phyloP scores from a whole-genome alignment of 2,888 invertebrate species.

The Napeogenes sylphis region DNA sequence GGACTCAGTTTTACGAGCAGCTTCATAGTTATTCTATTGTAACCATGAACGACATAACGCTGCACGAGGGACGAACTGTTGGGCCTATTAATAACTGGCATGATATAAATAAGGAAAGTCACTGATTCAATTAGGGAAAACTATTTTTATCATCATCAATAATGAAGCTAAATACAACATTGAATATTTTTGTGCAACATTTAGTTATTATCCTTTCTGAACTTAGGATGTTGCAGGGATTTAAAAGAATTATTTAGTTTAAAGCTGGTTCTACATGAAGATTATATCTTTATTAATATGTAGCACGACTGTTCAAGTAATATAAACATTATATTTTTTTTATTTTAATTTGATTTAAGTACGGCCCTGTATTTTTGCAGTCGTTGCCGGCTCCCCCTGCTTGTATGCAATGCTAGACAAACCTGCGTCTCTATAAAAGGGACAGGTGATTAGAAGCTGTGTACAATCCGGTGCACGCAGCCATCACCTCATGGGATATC shows the following conservation, averaged over 20 bases:
- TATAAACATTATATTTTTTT: neutral
- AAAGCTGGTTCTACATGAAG: too few species aligned
- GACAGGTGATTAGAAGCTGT: constrained; percentile 71
- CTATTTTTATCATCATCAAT: too few species aligned
- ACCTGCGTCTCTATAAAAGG: constrained; percentile 75
- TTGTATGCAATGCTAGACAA: constrained; percentile 70
- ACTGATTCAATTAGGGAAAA: neutral
- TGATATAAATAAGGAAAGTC: neutral
- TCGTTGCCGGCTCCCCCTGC: constrained; percentile 66
- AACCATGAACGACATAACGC: constrained; percentile 53
- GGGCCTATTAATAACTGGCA: neutral
- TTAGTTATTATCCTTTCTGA: too few species aligned
- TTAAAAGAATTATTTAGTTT: too few species aligned
- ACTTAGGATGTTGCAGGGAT: too few species aligned
- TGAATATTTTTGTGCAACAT: too few species aligned
- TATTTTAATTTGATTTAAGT: constrained; percentile 35
- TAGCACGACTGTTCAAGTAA: neutral
- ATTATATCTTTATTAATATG: too few species aligned
- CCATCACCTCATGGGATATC: constrained; percentile 59
- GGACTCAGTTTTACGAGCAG: constrained; percentile 55
- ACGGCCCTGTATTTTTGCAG: constrained; percentile 58
- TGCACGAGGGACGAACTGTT: constrained; percentile 45
- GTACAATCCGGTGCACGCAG: constrained; percentile 68
- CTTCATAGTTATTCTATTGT: constrained; percentile 63
- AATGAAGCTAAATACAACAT: too few species aligned